Percentiles rank a stretch among this genome's conserved stretches.
These are phyloP conservation scores for Belonocnema kinseyi DNA, from an alignment of 1,140 invertebrate species.

Conservation along the genomic window DNA sequence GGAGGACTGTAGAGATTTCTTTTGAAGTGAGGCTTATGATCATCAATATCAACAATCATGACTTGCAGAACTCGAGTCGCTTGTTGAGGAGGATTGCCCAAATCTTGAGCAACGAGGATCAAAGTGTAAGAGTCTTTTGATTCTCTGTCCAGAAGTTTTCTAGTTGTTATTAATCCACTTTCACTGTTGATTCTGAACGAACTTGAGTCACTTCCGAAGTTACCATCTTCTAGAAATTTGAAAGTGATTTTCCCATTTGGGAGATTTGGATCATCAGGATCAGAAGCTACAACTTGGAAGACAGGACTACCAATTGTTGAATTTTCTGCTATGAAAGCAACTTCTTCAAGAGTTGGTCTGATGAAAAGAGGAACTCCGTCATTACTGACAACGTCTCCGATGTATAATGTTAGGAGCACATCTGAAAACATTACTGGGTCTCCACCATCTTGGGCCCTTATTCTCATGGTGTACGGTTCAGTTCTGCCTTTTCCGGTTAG, in stretches of 20 bases:
- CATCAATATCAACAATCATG: conserved; percentile 85
- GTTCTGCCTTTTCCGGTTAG: conserved; percentile 86
- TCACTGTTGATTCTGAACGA: conserved; percentile 81
- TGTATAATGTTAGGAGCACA: conserved; percentile 81
- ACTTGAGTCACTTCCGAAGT: conserved; percentile 78
- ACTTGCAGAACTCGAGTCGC: conserved; percentile 83
- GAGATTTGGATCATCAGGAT: conserved; percentile 86
- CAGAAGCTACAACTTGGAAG: conserved; percentile 85
- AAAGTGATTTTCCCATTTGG: conserved; percentile 85
- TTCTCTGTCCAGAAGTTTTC: conserved; percentile 83
- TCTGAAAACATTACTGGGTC: conserved; percentile 79
- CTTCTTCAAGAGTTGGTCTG: conserved; percentile 82
- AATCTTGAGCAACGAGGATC: conserved; percentile 84
- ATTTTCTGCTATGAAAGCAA: conserved; percentile 85
- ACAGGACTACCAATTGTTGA: conserved; percentile 84
- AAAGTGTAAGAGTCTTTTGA: conserved; percentile 79
- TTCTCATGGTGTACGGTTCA: conserved; percentile 83
- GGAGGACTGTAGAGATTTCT: conserved; percentile 82
- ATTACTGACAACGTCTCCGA: conserved; percentile 89
- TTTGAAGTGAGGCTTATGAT: conserved; percentile 85
- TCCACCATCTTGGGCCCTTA: conserved; percentile 84
- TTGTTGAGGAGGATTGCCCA: conserved; percentile 85
- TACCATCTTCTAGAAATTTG: conserved; percentile 82
- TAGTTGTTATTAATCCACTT: conserved; percentile 85
- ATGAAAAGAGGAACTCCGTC: conserved; percentile 89